phyloP scores from a whole-genome alignment of 2,888 invertebrate species.

The Drosophila prolongata region DNA sequence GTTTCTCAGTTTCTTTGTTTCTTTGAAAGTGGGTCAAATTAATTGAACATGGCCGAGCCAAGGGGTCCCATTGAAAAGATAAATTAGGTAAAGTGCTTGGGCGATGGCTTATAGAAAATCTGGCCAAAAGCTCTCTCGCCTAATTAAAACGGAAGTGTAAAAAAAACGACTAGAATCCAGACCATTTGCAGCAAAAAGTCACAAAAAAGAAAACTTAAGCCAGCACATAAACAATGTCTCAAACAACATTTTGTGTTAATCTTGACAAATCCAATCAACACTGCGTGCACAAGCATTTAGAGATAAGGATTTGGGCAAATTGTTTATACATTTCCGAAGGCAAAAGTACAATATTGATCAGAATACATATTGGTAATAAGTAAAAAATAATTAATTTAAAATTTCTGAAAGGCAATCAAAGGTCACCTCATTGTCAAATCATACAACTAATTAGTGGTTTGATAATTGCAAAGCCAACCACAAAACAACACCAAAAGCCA shows the following conservation, averaged over 20 bases:
- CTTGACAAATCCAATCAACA: slow-evolving; percentile 7
- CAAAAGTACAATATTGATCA: too few relatives aligned
- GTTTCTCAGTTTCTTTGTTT: background rate
- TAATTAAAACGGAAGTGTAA: slow-evolving; percentile 57
- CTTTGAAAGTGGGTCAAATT: slow-evolving; percentile 21
- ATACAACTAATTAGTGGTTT: slow-evolving; percentile 55
- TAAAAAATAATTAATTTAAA: background rate
- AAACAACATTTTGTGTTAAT: slow-evolving; percentile 20
- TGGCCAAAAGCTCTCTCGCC: slow-evolving; percentile 53
- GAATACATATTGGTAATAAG: too few relatives aligned
- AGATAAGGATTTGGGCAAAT: slow-evolving; percentile 34
- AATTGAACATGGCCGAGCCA: slow-evolving; percentile 17
- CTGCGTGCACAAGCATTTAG: slow-evolving; percentile 26
- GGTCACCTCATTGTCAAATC: slow-evolving; percentile 9
- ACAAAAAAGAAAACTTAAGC: slow-evolving; percentile 1
- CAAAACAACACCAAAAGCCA: slow-evolving; percentile 20
- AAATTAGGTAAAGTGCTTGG: slow-evolving; percentile 58
- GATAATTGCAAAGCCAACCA: slow-evolving; percentile 5
- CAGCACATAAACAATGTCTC: slow-evolving; percentile 18
- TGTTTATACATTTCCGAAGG: slow-evolving; percentile 1
- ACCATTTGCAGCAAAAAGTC: slow-evolving; percentile 18
- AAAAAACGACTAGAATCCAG: slow-evolving; percentile 13
- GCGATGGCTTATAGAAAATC: slow-evolving; percentile 12
- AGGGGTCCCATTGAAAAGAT: slow-evolving; percentile 35
- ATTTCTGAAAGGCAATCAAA: background rate